These are phyloP conservation scores for Plecturocebus donacophilus DNA, from an alignment of 2,113 vertebrate species.

Conservation along the genomic window DNA sequence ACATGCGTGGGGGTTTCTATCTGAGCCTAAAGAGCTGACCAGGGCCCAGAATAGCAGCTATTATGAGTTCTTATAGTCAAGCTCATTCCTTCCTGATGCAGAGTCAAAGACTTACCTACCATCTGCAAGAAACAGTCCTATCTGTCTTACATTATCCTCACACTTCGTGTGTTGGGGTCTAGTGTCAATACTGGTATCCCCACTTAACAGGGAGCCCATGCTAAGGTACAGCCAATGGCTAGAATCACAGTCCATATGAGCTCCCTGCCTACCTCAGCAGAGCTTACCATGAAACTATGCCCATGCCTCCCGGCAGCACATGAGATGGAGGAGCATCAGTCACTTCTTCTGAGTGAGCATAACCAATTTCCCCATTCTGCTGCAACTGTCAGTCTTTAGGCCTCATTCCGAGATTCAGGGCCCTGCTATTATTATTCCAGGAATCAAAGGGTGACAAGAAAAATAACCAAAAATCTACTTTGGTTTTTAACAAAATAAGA, in stretches of 20 bases:
- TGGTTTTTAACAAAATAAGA: background rate
- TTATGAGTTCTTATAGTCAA: no score
- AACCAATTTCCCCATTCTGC: background rate
- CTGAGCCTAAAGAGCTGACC: background rate
- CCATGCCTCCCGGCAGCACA: fast-evolving
- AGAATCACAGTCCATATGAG: fast-evolving
- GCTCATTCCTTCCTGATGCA: background rate
- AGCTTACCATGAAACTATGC: fast-evolving
- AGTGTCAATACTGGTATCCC: no score
- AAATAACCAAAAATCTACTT: background rate
- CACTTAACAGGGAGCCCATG: background rate
- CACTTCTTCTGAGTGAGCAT: background rate
- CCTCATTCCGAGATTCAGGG: background rate
- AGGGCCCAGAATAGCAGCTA: background rate
- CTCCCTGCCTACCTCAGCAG: no score
- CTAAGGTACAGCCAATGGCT: background rate
- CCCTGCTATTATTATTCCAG: background rate
- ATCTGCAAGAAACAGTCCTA: background rate
- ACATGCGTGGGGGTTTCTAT: background rate
- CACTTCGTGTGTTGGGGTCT: no score
- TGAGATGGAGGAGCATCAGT: background rate
- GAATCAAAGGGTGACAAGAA: background rate
- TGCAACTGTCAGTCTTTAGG: no score
- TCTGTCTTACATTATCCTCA: background rate
- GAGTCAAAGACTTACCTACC: background rate